These are phyloP conservation scores for Notechis scutatus DNA, from an alignment of 2,113 vertebrate species.

Conservation along the genomic window DNA sequence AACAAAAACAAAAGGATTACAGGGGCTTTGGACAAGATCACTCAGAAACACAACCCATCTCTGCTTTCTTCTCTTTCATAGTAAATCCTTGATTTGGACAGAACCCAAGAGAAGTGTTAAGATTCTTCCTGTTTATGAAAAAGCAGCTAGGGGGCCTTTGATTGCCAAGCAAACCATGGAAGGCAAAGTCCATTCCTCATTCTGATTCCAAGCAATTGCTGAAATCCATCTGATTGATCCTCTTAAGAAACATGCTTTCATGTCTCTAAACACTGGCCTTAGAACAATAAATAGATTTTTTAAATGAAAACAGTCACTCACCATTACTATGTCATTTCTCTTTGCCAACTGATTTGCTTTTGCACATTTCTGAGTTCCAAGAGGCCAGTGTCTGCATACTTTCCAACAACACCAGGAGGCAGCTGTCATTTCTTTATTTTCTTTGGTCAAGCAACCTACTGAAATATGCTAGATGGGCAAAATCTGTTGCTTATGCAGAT, in stretches of 20 bases:
- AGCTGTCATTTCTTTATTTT: not conserved
- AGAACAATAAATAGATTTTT: constrained; percentile 49
- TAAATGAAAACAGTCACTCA: constrained; percentile 53
- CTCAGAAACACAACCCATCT: constrained; percentile 65
- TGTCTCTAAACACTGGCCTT: constrained; percentile 53
- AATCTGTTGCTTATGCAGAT: not conserved
- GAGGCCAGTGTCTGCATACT: not conserved
- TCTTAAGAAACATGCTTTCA: constrained; percentile 56
- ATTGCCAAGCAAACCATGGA: constrained; percentile 47
- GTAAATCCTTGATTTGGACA: constrained; percentile 63
- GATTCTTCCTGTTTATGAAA: constrained; percentile 42
- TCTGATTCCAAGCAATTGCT: constrained; percentile 41
- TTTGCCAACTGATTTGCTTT: not conserved
- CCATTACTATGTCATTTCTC: constrained; percentile 34
- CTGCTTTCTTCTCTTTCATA: constrained; percentile 74
- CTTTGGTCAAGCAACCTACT: not conserved
- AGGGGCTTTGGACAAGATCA: constrained; percentile 72
- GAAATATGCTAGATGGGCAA: not conserved
- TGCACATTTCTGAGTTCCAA: not conserved
- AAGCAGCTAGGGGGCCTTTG: constrained; percentile 48
- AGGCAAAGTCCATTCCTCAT: constrained; percentile 39
- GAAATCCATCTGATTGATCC: constrained; percentile 60
- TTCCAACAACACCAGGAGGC: not conserved
- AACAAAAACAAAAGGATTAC: constrained; percentile 74
- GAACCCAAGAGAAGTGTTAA: constrained; percentile 13